Conservation (phyloP, 2,888 invertebrate species). For the Brachypalpus laphriformis region DNA sequence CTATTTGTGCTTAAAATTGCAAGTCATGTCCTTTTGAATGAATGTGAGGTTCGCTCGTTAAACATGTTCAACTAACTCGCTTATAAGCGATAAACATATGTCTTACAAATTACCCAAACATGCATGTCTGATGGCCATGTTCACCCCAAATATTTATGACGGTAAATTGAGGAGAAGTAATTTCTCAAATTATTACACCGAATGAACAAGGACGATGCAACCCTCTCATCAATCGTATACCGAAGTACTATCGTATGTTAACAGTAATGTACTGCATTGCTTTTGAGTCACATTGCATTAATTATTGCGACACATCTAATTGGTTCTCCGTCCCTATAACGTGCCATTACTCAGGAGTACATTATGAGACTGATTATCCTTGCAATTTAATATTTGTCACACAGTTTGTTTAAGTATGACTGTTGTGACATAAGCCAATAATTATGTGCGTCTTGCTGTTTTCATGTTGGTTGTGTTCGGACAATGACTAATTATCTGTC, state of each 20-base stretch:
- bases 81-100: neutral
- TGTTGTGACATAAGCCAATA: conserved; percentile 29
- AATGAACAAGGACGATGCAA: neutral
- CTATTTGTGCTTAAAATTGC: too few species aligned
- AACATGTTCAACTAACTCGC: too few species aligned
- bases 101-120: neutral
- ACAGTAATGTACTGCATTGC: neutral
- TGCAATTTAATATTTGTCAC: conserved; percentile 29
- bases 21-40: too few species aligned
- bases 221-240: neutral
- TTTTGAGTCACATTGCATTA: conserved; percentile 25
- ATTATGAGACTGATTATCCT: conserved; percentile 35
- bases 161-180: neutral
- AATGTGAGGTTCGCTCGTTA: too few species aligned
- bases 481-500: conserved; percentile 56
- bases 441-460: neutral
- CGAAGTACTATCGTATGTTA: conserved; percentile 2
- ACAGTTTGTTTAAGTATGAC: conserved; percentile 15
- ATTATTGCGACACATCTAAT: conserved; percentile 34
- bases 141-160: neutral
- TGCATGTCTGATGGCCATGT: neutral
- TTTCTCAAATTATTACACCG: neutral
- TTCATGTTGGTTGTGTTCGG: neutral
- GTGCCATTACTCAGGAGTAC: conserved; percentile 13
- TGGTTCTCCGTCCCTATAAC: conserved; percentile 17